These are phyloP conservation scores for Carassius auratus DNA, from an alignment of 2,113 vertebrate species.

Conservation along the genomic window DNA sequence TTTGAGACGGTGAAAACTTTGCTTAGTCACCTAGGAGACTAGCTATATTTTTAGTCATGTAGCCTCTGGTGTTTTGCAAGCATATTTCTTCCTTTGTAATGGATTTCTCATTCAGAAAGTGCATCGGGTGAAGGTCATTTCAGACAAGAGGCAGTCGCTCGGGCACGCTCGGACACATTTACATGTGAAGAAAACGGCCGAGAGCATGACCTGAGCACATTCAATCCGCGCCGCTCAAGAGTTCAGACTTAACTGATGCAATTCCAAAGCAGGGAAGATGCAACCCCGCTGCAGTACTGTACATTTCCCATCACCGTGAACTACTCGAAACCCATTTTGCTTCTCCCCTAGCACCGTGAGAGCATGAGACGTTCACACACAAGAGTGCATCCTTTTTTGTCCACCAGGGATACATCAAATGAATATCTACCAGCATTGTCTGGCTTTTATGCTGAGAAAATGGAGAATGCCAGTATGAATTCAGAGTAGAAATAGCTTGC, in stretches of 20 bases:
- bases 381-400: neutral
- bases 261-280: slow-evolving; percentile 41
- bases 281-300: slow-evolving; percentile 39
- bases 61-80: slow-evolving; percentile 58
- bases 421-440: slow-evolving; percentile 33
- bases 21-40: slow-evolving; percentile 60
- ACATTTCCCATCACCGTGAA: slow-evolving; percentile 5
- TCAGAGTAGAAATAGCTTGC: slow-evolving; percentile 29
- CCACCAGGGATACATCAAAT: slow-evolving; percentile 24
- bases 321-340: slow-evolving; percentile 30
- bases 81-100: slow-evolving; percentile 52
- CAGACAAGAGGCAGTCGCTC: slow-evolving; percentile 14
- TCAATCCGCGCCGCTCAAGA: neutral
- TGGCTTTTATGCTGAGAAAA: slow-evolving; percentile 40
- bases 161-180: slow-evolving; percentile 20
- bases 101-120: slow-evolving; percentile 46
- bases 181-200: slow-evolving; percentile 27
- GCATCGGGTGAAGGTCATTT: slow-evolving; percentile 34
- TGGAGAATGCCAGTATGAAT: slow-evolving; percentile 42
- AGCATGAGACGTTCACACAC: slow-evolving; percentile 2
- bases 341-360: neutral
- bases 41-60: slow-evolving; percentile 59
- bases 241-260: slow-evolving; percentile 44
- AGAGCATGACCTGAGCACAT: slow-evolving; percentile 15
- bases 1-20: slow-evolving; percentile 53